These are phyloP conservation scores for Clistopyga incitator DNA, from an alignment of 2,888 invertebrate species.

Conservation along the genomic window DNA sequence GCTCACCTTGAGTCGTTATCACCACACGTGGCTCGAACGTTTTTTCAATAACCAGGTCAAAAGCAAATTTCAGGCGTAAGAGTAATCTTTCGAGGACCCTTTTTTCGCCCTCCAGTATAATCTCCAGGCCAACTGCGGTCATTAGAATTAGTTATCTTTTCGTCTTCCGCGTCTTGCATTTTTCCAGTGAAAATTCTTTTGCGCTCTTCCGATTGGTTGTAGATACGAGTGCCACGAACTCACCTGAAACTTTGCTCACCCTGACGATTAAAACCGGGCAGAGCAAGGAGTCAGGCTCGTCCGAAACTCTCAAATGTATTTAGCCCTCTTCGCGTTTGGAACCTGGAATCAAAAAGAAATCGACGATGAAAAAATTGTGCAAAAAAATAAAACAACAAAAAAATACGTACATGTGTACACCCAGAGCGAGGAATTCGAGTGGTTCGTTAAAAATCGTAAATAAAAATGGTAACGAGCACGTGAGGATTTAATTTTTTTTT, in stretches of 20 bases:
- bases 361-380: constrained; percentile 16
- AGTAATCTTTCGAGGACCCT: constrained; percentile 76
- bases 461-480: constrained; percentile 66
- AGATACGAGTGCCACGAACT: constrained; percentile 85
- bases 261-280: constrained; percentile 87
- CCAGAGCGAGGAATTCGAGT: constrained; percentile 41
- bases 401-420: constrained; percentile 27
- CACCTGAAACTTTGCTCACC: constrained; percentile 97
- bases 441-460: constrained; percentile 66
- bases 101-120: not conserved
- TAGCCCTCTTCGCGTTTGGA: not conserved
- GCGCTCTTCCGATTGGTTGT: not conserved
- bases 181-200: not conserved
- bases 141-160: not conserved
- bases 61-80: constrained; percentile 84
- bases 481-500: constrained; percentile 47
- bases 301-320: constrained; percentile 84
- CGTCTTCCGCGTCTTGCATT: not conserved
- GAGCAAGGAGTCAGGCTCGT: constrained; percentile 94
- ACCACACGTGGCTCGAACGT: constrained; percentile 60
- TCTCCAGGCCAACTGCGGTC: not conserved
- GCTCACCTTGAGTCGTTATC: constrained; percentile 80
- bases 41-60: constrained; percentile 79
- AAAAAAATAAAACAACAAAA: constrained; percentile 33
- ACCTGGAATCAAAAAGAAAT: constrained; percentile 36